Evolutionary conservation across 2,113 vertebrate species (phyloP), one percentile per base, ranked within the genome.

Genomic region (Nannobrachium achirus): DNA sequence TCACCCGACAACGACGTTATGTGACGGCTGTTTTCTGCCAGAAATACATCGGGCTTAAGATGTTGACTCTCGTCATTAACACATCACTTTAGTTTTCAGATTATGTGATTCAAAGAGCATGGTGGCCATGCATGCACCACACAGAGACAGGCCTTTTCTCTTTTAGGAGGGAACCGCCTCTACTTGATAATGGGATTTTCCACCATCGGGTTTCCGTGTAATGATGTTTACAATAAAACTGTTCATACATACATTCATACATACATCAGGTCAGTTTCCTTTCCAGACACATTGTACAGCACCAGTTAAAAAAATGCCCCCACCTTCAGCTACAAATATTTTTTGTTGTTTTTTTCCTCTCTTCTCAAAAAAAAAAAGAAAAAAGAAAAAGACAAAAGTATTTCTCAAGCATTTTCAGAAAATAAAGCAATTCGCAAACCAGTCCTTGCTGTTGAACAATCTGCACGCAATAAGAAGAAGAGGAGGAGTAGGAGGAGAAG

Each of bases 161-260:
- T 82, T 84, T 73, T 45, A 74, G 71, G 77, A 79, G 67, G 66
- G 18, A 78, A 79, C 66, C 79, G 79, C 71, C 71, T 78, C 75
- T 89, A 80, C 77, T 81, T 85, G 86, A 87, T 74, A 71, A 86
- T 93, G 93, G 94, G 94, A 95, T 89, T 94, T n/a, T 92, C 93
- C 96, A 96, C 96, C 93, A 92, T 94, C 92, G 91, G 94, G 94
- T 95, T 96, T 95, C 94, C 95, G 94, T 96, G 96, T 96, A 95
- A 93, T 95, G 96, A 95, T 96, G 96, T 94, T 96, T 94, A 95
- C 88, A 91, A 89, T 91, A 91, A 76, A 90, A 92, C 91, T 89
- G 95, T 93, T 87, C 87, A 89, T 80, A 82, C 88, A 89, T 91
- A 95, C 93, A 95, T 96, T 95, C 90, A 92, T 92, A 91, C 90